Evolutionary conservation across 2,797 vertebrate species (phyloP), one percentile per base, ranked within the genome.

Genomic region (Pempheris klunzingeri): DNA sequence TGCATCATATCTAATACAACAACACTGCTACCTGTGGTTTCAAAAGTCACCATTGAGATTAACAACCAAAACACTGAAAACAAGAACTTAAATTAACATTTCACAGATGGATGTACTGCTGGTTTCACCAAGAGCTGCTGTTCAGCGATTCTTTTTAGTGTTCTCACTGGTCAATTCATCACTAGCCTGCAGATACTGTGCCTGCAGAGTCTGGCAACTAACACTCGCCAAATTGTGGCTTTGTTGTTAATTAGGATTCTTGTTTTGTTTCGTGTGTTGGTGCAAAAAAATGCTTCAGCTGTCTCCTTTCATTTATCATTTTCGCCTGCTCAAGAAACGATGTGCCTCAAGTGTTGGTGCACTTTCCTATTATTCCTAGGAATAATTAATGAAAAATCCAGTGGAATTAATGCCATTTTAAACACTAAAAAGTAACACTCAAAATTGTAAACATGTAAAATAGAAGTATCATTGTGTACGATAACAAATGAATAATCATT

Each of bases 161-260:
- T 50, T 66, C 24, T 74, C 49, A 11, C 22, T 64, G 55, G 50
- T 71, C 39, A 67, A 57, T 82, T 84, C 73, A 84, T 82, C 79
- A 74, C 64, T 38, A 30, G 43, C 26, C 20, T 54, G 70, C 67
- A 69, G 47, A 68, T 61, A 64, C 20, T 30, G 36, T 38, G 63
- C 62, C 66, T 61, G 71, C 60, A 46, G 38, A 78, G 78, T 82
- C 65, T 75, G 83, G 57, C 44, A 47, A 63, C 30, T 53, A 70
- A 71, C n/a, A 38, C 65, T 46, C 6, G 44, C 73, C 78, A 83
- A 87, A 80, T 43, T 66, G 36, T 26, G 44, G 60, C 60, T 63
- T 65, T 83, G 65, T 41, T 74, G 49, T 77, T 84, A 78, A 84
- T 87, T 65, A 77, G 52, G 59, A 58, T 80, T 80, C 39, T 49